Percentiles rank a stretch among this genome's conserved stretches.
Conservation (phyloP, 2,888 invertebrate genomes). For the Apamea epomidion region DNA sequence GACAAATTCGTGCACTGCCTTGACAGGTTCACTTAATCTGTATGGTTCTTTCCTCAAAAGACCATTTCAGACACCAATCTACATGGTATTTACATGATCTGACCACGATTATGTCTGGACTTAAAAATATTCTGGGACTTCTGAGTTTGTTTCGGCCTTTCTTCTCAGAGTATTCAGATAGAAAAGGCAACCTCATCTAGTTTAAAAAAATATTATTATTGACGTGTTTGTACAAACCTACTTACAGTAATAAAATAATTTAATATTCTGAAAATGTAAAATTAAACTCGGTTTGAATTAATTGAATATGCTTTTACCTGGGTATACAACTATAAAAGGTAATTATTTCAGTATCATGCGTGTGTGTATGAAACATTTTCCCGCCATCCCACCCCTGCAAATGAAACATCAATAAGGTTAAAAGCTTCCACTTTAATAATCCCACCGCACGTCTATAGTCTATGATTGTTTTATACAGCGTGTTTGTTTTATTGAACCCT, state of each 20-base stretch:
- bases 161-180: neutral
- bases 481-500: conserved; percentile 26
- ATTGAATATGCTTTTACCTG: neutral
- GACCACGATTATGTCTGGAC: neutral
- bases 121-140: neutral
- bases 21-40: neutral
- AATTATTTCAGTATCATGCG: conserved; percentile 26
- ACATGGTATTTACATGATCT: neutral
- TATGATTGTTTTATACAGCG: conserved; percentile 31
- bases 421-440: conserved; percentile 73
- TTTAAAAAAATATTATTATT: neutral
- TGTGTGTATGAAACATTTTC: conserved; percentile 11
- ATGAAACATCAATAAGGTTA: conserved; percentile 73
- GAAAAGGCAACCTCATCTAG: neutral
- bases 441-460: conserved; percentile 36
- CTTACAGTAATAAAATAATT: neutral
- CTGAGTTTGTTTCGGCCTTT: neutral
- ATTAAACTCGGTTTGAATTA: conserved; percentile 6
- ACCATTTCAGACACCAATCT: neutral
- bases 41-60: neutral
- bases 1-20: neutral
- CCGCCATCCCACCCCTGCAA: conserved; percentile 18
- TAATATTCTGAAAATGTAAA: conserved; percentile 5
- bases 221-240: neutral
- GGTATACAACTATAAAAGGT: neutral